Evolutionary conservation across 2,888 invertebrate species (phyloP).

Genomic region (Campaea margaritaria): DNA sequence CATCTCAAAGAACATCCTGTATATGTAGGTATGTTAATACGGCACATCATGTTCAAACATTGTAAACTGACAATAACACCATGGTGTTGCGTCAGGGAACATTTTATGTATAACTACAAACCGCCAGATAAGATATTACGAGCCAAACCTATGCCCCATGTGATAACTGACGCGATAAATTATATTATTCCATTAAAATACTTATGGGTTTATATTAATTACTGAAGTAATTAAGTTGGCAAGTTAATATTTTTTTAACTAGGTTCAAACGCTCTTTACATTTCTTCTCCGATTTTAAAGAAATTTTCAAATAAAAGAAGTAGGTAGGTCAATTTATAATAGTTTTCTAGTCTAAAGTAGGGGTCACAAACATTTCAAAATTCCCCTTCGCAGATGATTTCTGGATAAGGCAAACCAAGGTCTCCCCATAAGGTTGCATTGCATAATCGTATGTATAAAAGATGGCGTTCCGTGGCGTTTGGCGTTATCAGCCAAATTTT

Average conservation of each 20-base stretch:
- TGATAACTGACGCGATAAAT: slow-evolving; percentile 25
- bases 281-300: too few relatives aligned
- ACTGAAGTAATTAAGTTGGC: background rate
- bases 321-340: too few relatives aligned
- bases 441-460: too few relatives aligned
- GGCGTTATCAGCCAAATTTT: slow-evolving; percentile 7
- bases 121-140: slow-evolving; percentile 22
- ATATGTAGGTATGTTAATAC: background rate
- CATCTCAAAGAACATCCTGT: background rate
- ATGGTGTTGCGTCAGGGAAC: slow-evolving; percentile 28
- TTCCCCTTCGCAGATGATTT: too few relatives aligned
- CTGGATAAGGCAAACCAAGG: too few relatives aligned
- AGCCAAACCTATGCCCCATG: slow-evolving; percentile 10
- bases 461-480: too few relatives aligned
- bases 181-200: background rate
- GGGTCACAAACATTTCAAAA: too few relatives aligned
- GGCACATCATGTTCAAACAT: slow-evolving; percentile 1
- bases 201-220: background rate
- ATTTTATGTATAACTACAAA: background rate
- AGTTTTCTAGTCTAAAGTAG: too few relatives aligned
- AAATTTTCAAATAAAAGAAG: too few relatives aligned
- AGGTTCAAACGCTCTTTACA: too few relatives aligned
- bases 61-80: slow-evolving; percentile 10
- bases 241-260: background rate
- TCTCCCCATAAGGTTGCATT: too few relatives aligned